Evolutionary conservation across 2,113 vertebrate genomes (phyloP).

Genomic region (Varanus salvator): DNA sequence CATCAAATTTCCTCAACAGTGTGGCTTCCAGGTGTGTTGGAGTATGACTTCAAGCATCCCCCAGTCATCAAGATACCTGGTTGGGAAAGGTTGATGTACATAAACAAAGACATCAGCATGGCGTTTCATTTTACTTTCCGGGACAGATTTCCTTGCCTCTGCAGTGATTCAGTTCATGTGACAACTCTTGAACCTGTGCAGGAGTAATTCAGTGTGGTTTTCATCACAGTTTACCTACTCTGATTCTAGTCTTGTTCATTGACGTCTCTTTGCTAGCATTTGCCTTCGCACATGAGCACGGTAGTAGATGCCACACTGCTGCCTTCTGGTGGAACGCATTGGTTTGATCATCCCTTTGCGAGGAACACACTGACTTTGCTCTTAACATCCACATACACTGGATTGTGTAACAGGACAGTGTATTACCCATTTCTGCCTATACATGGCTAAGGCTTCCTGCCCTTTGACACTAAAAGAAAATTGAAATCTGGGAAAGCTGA

Average conservation of each 20-base stretch:
- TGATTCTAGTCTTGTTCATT: background rate
- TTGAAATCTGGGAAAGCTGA: background rate
- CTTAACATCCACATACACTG: background rate
- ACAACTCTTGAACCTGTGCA: background rate
- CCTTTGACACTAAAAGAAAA: background rate
- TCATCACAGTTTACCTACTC: background rate
- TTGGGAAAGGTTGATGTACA: too few relatives aligned
- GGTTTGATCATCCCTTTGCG: background rate
- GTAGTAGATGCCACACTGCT: background rate
- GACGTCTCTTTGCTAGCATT: background rate
- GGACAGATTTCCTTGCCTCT: background rate
- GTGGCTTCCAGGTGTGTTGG: too few relatives aligned
- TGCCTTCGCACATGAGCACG: background rate
- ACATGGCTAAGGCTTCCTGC: background rate
- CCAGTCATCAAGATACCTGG: too few relatives aligned
- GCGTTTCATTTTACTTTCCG: background rate
- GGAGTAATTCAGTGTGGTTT: background rate
- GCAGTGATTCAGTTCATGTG: background rate
- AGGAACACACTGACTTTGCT: background rate
- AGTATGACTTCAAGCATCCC: too few relatives aligned
- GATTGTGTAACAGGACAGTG: background rate
- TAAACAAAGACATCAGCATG: background rate
- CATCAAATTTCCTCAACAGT: background rate
- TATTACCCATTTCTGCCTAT: background rate
- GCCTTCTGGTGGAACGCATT: too few relatives aligned